Percentiles rank a stretch among this genome's conserved stretches.
phyloP scores from a whole-genome alignment of 53 echinoderm and acorn worm species.

The Antedon mediterranea region DNA sequence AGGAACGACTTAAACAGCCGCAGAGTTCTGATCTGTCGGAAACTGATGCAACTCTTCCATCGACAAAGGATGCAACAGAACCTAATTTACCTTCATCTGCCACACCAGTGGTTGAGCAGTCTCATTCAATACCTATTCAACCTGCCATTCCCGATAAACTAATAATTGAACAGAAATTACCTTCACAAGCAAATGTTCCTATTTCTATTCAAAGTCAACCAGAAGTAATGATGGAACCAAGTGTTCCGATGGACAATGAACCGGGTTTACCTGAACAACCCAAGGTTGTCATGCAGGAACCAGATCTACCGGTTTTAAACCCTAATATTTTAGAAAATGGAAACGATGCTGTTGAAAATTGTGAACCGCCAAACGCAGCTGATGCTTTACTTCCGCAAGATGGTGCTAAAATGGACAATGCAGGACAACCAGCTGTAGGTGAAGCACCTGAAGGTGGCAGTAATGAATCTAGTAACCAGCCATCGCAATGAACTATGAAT shows the following conservation, averaged over 20 bases:
- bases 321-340: not conserved
- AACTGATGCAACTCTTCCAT: not conserved
- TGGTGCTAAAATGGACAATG: conserved; percentile 1
- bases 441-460: not conserved
- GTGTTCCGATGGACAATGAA: conserved; percentile 15
- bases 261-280: conserved; percentile 26
- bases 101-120: not conserved
- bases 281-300: not conserved
- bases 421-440: not conserved
- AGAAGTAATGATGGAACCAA: conserved; percentile 21
- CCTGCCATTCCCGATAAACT: not conserved
- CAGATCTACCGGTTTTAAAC: not conserved
- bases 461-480: not conserved
- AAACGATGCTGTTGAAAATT: not conserved
- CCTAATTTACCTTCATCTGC: not conserved
- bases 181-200: not conserved
- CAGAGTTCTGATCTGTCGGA: not conserved
- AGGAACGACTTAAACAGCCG: not conserved
- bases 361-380: not conserved
- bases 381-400: not conserved
- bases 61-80: not conserved
- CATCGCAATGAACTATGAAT: not conserved
- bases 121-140: not conserved
- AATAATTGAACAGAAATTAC: not conserved
- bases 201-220: not conserved